Percentiles rank a stretch among this genome's conserved stretches.
phyloP scores from a whole-genome alignment of 2,888 invertebrate genomes.

The Mantis religiosa region DNA sequence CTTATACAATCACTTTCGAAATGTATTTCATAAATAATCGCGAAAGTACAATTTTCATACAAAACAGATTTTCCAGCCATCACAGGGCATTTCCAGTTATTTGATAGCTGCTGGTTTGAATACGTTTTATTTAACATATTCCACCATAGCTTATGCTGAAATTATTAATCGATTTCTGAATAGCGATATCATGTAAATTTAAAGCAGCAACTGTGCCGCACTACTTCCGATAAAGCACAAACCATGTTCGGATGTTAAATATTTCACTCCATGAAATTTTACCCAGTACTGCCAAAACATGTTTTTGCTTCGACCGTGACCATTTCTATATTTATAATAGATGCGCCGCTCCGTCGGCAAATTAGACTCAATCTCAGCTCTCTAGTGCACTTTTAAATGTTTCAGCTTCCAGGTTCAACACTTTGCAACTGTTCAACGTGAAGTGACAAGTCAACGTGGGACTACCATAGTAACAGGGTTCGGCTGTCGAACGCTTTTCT shows the following conservation, averaged over 20 bases:
- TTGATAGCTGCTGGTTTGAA: background rate
- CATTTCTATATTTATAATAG: background rate
- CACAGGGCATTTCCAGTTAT: background rate
- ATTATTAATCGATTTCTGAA: background rate
- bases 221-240: background rate
- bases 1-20: too few relatives aligned
- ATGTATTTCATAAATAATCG: too few relatives aligned
- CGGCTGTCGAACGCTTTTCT: too few relatives aligned
- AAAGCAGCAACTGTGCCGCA: background rate
- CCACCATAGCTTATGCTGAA: background rate
- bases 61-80: background rate
- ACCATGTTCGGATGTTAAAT: background rate
- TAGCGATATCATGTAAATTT: background rate
- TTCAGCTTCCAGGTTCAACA: background rate
- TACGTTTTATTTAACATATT: background rate
- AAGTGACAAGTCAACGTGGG: background rate
- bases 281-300: background rate
- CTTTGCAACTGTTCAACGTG: background rate
- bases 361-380: background rate
- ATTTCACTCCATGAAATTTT: background rate
- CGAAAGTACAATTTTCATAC: background rate
- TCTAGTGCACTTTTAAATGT: background rate
- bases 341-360: background rate
- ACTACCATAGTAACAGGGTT: background rate
- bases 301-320: background rate